Evolutionary conservation across 1,140 invertebrate species (phyloP).

Genomic region (Eurytemora carolleeae): DNA sequence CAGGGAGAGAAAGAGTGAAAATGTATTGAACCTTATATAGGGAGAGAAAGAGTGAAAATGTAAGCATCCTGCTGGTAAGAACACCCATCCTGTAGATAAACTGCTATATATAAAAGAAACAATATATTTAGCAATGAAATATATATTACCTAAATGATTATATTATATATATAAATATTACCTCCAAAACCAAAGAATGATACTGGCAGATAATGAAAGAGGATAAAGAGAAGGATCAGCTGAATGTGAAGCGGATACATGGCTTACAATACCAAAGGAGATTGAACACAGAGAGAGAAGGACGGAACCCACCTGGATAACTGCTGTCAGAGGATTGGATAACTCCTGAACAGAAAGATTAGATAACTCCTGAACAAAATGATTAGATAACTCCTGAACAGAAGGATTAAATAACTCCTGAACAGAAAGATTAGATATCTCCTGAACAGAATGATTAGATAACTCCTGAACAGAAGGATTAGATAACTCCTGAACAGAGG

Average conservation of each 20-base stretch:
- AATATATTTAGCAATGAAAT: background rate
- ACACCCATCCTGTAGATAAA: background rate
- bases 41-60: background rate
- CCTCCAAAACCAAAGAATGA: background rate
- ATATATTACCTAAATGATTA: background rate
- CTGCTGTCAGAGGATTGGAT: background rate
- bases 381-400: background rate
- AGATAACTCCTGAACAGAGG: background rate
- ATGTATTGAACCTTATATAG: background rate
- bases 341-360: background rate
- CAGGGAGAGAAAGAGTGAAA: background rate
- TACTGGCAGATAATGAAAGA: background rate
- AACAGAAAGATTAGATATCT: too few species aligned
- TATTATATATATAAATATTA: background rate
- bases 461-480: background rate
- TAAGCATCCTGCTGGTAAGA: background rate
- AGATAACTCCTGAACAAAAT: background rate
- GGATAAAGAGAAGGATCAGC: background rate
- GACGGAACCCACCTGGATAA: background rate
- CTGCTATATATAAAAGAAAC: background rate
- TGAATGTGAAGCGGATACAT: background rate
- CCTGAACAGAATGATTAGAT: background rate
- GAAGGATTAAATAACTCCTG: background rate
- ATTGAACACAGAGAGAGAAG: background rate
- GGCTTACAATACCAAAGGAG: background rate